Base-by-base conservation (phyloP, 2,113 vertebrate genomes). In the Cacatua alba region DNA sequence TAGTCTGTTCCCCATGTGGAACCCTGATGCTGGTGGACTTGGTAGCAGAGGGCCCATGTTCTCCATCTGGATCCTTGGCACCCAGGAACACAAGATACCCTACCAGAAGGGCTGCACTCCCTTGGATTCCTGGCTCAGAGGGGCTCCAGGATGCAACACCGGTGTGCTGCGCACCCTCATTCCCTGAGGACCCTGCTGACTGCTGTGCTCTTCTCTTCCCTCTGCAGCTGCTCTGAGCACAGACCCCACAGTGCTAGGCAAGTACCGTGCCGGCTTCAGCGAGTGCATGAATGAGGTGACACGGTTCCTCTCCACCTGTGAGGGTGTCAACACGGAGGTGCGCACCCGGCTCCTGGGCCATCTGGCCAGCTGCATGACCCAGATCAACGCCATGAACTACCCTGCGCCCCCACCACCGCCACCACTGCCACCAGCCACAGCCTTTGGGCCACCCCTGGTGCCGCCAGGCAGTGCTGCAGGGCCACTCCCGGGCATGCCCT, bases 221-320 rank as follows among this genome's bases (percentile, higher is more conserved):
- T 48, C 62, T 3, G 4, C 98, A 99, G 99, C 99, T 4, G 99
- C 99, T 3, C 97, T 99, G 25, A 99, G 98, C 97, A 99, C 99
- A 10, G 99, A 99, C 94, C 99, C 99, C 52, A 98, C 99, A 1
- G 99, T 99, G 57, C 94, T 99, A 96, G 99, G 99, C 60, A 99
- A 99, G 93, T 99, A 99, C 97, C 98, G 99, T 10, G 99, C 99
- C 0, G 99, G 99, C 90, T 99, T 99, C 98, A 99, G 99, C 43
- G 99, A 99, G 96, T 99, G 99, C 97, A 99, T 99, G 99, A 99
- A 99, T 31, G 99, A 99, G 95, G 99, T 99, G 95, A 99, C 99
- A 1, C 99, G 99, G 48, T 99, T 99, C 97, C 98, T 99, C 90
- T 99, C 99, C 97, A 99, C 99, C 97, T 99, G 99, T 63, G 99